Base-by-base conservation (phyloP, 2,888 invertebrate genomes). In the Metacarcinus magister region DNA sequence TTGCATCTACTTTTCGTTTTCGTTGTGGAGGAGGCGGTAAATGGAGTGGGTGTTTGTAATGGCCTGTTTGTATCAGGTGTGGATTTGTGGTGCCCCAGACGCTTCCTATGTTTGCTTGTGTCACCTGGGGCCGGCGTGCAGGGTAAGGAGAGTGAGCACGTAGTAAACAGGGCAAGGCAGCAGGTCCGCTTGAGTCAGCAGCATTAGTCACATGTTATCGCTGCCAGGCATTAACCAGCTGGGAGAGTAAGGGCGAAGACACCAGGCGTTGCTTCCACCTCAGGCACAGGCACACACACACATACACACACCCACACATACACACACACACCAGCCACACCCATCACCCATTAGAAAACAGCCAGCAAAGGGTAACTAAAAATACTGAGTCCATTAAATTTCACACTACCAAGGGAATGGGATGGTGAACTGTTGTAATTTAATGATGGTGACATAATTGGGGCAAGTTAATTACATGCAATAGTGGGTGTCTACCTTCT, bases 251-350 rank as follows among this genome's bases (percentile, higher is more conserved):
- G 32, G 32, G 32, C 32, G 39, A 87, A 75, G 75, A 87, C 87
- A 87, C 87, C 32, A 87, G 3, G 39, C 87, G 87, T 32, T 32
- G 13, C 87, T 10, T 32, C 82, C 32, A 28, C 67, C 67, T n/a
- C 82, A 82, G 1, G 5, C 82, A 32, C 32, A 32, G 32, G 0
- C 39, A 39, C 39, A 39, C 39, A 87, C 39, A 87, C 39, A 39
- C 39, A 87, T 16, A 87, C 87, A 87, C 39, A 39, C 87, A 87
- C 39, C 39, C 87, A 87, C 87, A 87, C 87, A 87, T 39, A 87
- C 87, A 87, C 87, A 87, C 87, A 87, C 87, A 87, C 87, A 87
- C 87, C 82, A 82, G 19, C 19, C 16, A 87, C 87, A 39, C 39
- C 8, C 87, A 87, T 2, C 39, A 87, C 10, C 16, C 8, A 32